Evolutionary conservation across 1,140 invertebrate genomes (phyloP), one percentile per base, ranked within the genome.

Genomic region (Panonychus citri): DNA sequence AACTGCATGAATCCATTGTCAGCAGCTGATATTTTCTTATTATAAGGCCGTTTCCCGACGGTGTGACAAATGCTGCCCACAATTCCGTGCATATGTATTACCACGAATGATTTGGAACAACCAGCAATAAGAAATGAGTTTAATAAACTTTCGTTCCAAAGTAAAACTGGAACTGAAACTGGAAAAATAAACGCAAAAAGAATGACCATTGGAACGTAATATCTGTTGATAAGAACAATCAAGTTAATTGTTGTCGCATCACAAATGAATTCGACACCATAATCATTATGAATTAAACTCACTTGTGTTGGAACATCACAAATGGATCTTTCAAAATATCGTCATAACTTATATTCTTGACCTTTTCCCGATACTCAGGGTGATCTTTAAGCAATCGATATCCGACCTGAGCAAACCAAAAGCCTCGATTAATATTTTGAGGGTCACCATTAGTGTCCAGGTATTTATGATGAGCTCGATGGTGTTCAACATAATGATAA

Each of bases 61-160:
- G 88, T 76, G 70, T 95, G 90, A 1, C 89, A 89, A 19, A 83
- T 84, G 56, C 84, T 89, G 69, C 96, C 96, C 1, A 96, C 89
- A 39, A 89, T n/a, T 5, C 30, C 30, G 12, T 27, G 17, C 25
- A 34, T 24, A 65, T 97, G 88, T 17, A 96, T 72, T 13, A 80
- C 82, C 62, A 84, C 77, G 12, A 78, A 75, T 69, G 90, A 96
- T 37, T 89, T 77, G 5, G 46, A 19, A 24, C 49, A 19, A 37
- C 90, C 74, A 15, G 80, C 74, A 1, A 91, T 74, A 67, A 85
- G 85, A 71, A 81, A 91, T 3, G 85, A 76, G 63, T 82, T 83
- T 5, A 67, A 60, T 64, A 79, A 78, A 0, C 76, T 76, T 70
- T 97, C 93, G 49, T 76, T 75, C 87, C 88, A 96, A 7, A 73